phyloP scores from a whole-genome alignment of 1,140 invertebrate genomes.

The Listronotus bonariensis region DNA sequence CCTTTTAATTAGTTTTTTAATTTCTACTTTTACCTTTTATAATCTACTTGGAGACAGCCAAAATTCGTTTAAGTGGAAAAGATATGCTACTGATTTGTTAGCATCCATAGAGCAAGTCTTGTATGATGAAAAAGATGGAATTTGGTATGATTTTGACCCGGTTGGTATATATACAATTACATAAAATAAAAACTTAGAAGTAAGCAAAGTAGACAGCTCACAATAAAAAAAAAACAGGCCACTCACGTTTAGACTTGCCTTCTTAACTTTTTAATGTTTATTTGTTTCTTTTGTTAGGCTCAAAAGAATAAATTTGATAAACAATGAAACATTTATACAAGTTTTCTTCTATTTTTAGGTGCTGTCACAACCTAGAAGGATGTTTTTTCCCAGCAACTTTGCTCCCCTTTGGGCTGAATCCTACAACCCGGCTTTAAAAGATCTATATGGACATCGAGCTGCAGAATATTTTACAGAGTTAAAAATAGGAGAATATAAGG shows the following conservation, averaged over 20 bases:
- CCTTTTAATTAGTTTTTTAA: too few relatives aligned
- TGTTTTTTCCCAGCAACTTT: conserved; percentile 72
- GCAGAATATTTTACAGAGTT: conserved; percentile 61
- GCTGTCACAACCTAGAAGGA: conserved; percentile 50
- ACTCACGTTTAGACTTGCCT: too few relatives aligned
- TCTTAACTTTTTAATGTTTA: too few relatives aligned
- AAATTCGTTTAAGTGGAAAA: conserved; percentile 51
- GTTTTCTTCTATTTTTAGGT: conserved; percentile 10
- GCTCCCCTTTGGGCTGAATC: conserved; percentile 69
- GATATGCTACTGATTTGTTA: conserved; percentile 55
- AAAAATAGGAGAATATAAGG: conserved; percentile 59
- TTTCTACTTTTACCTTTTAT: conserved; percentile 56
- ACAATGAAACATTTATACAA: too few relatives aligned
- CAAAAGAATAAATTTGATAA: too few relatives aligned
- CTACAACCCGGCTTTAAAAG: conserved; percentile 29
- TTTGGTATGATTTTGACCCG: conserved; percentile 83
- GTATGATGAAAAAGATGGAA: conserved; percentile 67
- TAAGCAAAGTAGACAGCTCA: too few relatives aligned
- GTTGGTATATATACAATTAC: conserved; percentile 44
- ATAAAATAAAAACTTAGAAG: too few relatives aligned
- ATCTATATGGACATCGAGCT: conserved; percentile 54
- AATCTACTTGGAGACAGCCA: conserved; percentile 58
- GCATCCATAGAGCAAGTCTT: conserved; percentile 50
- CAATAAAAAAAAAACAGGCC: too few relatives aligned
- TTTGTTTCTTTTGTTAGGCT: too few relatives aligned